These are phyloP conservation scores for Ibidorhyncha struthersii DNA, from an alignment of 2,113 vertebrate genomes.

Conservation along the genomic window DNA sequence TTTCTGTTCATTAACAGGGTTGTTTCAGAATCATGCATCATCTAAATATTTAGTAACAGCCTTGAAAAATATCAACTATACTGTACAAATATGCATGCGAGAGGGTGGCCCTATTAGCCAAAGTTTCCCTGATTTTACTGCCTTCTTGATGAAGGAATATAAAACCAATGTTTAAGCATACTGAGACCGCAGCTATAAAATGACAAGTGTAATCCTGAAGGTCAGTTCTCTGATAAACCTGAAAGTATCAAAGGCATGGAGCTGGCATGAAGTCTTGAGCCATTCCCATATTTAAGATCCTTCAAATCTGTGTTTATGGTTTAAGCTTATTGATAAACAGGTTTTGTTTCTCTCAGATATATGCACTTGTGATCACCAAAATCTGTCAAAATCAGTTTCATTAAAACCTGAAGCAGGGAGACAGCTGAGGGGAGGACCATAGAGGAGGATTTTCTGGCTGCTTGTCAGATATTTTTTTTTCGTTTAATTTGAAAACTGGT, in stretches of 20 bases:
- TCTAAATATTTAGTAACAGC: not conserved
- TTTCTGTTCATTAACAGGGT: not conserved
- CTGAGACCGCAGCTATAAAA: not conserved
- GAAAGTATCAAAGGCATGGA: not conserved
- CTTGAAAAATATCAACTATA: not conserved
- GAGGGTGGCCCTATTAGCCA: not conserved
- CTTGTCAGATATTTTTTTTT: not conserved
- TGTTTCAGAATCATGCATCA: not conserved
- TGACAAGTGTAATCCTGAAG: not conserved
- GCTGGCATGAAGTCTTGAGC: not conserved
- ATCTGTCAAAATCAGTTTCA: not conserved
- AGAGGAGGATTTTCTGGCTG: not conserved
- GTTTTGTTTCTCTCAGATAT: not conserved
- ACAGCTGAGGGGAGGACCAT: not conserved
- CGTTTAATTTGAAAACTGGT: not conserved
- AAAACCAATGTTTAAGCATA: not conserved
- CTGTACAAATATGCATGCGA: not conserved
- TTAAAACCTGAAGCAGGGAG: not conserved
- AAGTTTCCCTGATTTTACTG: not conserved
- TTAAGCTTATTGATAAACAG: not conserved
- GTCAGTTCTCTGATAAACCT: not conserved
- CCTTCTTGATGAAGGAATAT: not conserved
- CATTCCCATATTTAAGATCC: not conserved
- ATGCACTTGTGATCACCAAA: not conserved
- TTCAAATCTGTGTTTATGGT: not conserved